phyloP scores from a whole-genome alignment of 2,797 vertebrate species.

The Crenichthys baileyi region DNA sequence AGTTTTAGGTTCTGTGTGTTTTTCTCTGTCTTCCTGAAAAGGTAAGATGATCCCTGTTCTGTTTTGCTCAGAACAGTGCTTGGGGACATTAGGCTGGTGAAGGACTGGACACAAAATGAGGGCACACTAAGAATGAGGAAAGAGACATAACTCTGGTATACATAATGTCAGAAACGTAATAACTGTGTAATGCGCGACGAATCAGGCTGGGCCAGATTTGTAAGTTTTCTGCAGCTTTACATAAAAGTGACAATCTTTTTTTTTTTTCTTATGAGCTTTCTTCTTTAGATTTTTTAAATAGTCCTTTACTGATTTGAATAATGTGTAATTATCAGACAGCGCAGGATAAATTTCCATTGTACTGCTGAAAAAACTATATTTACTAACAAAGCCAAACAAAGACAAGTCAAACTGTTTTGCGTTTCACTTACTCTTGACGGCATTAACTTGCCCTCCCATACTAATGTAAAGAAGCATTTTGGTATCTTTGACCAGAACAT shows the following conservation, averaged over 20 bases:
- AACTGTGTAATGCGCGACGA: constrained; percentile 11
- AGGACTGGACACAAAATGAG: constrained; percentile 19
- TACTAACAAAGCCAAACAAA: not conserved
- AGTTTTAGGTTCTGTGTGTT: constrained; percentile 73
- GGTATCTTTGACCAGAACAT: not conserved
- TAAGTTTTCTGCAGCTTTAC: not conserved
- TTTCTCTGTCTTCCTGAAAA: constrained; percentile 72
- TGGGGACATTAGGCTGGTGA: constrained; percentile 50
- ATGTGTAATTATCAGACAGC: not conserved
- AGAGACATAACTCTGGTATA: constrained; percentile 17
- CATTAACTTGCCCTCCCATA: not conserved
- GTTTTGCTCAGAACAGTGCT: constrained; percentile 68
- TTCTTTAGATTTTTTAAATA: not conserved
- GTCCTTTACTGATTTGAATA: not conserved
- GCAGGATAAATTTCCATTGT: not conserved
- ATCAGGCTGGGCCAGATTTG: not conserved
- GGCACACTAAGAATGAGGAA: constrained; percentile 23
- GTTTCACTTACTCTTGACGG: not conserved
- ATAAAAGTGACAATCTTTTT: not conserved
- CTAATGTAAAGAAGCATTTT: not conserved
- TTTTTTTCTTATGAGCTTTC: not conserved
- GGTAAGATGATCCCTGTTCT: constrained; percentile 77
- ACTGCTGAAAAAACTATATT: not conserved
- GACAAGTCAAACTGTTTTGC: not conserved
- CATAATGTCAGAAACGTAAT: constrained; percentile 17